Evolutionary conservation across 2,113 vertebrate species (phyloP).

Genomic region (Syngnathus floridae): DNA sequence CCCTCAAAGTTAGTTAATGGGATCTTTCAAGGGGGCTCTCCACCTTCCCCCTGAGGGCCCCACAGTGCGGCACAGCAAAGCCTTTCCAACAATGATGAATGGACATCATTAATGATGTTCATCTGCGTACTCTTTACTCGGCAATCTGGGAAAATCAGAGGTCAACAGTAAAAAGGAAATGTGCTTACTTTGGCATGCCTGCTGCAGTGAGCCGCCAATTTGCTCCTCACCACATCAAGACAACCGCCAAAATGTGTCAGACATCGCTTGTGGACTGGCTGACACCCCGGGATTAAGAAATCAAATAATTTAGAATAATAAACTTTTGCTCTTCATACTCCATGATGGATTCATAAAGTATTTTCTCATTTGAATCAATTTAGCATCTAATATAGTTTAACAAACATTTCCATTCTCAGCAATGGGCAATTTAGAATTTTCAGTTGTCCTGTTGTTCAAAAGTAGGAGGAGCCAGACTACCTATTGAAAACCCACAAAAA

Average conservation of each 20-base stretch:
- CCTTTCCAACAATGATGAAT: slow-evolving; percentile 66
- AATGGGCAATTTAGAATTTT: too few species aligned
- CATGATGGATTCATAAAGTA: neutral
- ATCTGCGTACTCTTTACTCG: slow-evolving; percentile 65
- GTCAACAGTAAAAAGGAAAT: slow-evolving; percentile 52
- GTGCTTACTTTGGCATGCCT: slow-evolving; percentile 52
- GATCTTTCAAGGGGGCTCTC: slow-evolving; percentile 39
- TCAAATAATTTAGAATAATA: neutral
- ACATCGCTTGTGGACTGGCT: slow-evolving; percentile 9
- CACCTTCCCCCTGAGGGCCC: slow-evolving; percentile 47
- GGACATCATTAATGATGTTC: slow-evolving; percentile 70
- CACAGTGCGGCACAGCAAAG: slow-evolving; percentile 53
- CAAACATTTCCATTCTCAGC: too few species aligned
- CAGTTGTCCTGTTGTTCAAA: too few species aligned
- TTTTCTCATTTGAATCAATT: too few species aligned
- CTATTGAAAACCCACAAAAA: too few species aligned
- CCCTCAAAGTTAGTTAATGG: slow-evolving; percentile 45
- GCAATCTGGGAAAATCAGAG: slow-evolving; percentile 65
- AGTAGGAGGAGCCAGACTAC: too few species aligned
- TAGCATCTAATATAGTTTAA: too few species aligned
- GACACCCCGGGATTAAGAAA: slow-evolving; percentile 7
- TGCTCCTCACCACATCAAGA: slow-evolving; percentile 39
- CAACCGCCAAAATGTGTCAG: slow-evolving; percentile 11
- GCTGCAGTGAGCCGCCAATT: slow-evolving; percentile 45
- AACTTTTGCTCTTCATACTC: neutral